These are phyloP conservation scores for Conger conger DNA, from an alignment of 2,113 vertebrate species.

Conservation along the genomic window DNA sequence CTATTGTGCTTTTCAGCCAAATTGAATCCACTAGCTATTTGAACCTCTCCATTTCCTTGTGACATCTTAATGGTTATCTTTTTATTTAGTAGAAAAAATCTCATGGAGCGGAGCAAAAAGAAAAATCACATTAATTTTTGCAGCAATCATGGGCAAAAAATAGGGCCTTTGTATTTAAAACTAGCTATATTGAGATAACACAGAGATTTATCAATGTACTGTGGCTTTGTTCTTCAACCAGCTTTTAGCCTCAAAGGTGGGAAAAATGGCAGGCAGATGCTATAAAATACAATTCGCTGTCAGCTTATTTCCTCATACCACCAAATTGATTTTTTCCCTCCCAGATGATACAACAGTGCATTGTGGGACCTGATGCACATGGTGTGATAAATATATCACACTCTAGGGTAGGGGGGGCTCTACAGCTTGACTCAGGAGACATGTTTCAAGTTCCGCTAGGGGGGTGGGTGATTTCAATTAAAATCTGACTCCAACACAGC, in stretches of 20 bases:
- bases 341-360: constrained; percentile 26
- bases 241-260: background rate
- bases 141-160: background rate
- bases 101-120: background rate
- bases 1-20: background rate
- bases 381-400: constrained; percentile 24
- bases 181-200: background rate
- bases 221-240: constrained; percentile 19
- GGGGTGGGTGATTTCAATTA: constrained; percentile 26
- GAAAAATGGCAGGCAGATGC: constrained; percentile 18
- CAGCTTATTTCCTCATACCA: constrained; percentile 30
- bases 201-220: constrained; percentile 6
- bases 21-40: constrained; percentile 5
- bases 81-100: background rate
- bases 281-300: constrained; percentile 28
- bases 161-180: background rate
- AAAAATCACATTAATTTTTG: background rate
- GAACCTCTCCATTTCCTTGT: background rate
- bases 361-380: constrained; percentile 13
- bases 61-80: background rate
- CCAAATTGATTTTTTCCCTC: background rate
- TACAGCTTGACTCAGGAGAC: constrained; percentile 20
- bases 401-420: constrained; percentile 14
- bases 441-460: constrained; percentile 8
- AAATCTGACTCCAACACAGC: constrained; percentile 6